Percentiles rank a stretch among this genome's conserved stretches.
phyloP scores from a whole-genome alignment of 1,140 invertebrate genomes.

The Cryptotermes secundus region DNA sequence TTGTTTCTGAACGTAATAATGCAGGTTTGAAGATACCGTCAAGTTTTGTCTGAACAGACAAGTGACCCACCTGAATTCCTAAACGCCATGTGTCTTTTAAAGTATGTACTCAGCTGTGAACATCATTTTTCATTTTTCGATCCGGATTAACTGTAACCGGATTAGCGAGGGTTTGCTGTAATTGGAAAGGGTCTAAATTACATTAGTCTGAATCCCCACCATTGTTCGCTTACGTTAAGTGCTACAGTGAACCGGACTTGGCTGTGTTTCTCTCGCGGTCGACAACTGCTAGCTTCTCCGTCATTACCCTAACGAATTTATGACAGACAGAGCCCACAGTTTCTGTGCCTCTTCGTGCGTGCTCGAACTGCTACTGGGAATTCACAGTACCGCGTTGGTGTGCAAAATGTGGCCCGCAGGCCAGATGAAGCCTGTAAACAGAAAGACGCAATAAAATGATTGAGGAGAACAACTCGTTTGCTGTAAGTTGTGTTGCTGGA shows the following conservation, averaged over 20 bases:
- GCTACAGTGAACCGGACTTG: background rate
- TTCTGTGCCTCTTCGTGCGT: background rate
- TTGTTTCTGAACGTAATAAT: too few species aligned
- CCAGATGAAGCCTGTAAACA: background rate
- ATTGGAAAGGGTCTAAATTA: too few species aligned
- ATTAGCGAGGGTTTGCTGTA: too few species aligned
- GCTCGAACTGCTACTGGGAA: background rate
- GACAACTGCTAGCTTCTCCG: background rate
- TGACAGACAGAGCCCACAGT: background rate
- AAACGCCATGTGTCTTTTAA: too few species aligned
- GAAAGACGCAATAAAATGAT: background rate
- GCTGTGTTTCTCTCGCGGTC: background rate
- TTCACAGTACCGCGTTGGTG: background rate
- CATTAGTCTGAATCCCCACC: too few species aligned
- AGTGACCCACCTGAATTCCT: too few species aligned
- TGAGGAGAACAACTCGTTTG: background rate
- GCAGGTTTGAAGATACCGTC: too few species aligned
- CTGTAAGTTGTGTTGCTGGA: background rate
- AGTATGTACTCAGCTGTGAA: too few species aligned
- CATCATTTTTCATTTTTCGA: too few species aligned
- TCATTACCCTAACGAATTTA: slow-evolving; percentile 19
- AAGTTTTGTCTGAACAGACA: too few species aligned
- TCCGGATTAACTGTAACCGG: too few species aligned
- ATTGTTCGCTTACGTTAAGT: background rate
- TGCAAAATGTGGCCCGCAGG: background rate